phyloP scores from a whole-genome alignment of 2,888 invertebrate species.

The Mactromeris polynyma region DNA sequence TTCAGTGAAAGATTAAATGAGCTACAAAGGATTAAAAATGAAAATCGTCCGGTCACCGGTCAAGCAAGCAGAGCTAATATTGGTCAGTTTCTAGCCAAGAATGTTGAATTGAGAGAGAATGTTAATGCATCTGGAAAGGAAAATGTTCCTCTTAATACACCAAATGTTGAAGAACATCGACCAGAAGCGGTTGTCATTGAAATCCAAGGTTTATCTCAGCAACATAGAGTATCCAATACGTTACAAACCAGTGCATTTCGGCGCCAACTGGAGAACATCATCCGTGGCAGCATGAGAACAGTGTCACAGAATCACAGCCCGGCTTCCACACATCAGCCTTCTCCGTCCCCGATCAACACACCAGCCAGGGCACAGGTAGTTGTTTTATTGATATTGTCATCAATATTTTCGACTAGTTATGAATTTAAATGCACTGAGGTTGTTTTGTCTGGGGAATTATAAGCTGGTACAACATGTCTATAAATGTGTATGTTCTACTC shows the following conservation, averaged over 20 bases:
- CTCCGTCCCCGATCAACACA: conserved; percentile 28
- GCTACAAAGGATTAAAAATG: conserved; percentile 81
- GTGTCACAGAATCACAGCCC: conserved; percentile 63
- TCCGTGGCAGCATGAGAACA: conserved; percentile 79
- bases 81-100: conserved; percentile 81
- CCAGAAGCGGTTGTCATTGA: conserved; percentile 85
- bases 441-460: too few species aligned
- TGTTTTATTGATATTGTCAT: not conserved
- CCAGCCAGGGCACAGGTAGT: conserved; percentile 51
- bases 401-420: too few species aligned
- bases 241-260: conserved; percentile 82
- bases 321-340: conserved; percentile 39
- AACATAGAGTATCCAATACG: conserved; percentile 85
- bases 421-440: too few species aligned
- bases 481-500: too few species aligned
- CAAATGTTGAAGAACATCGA: conserved; percentile 81
- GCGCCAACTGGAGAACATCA: conserved; percentile 83
- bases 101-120: conserved; percentile 67
- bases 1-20: conserved; percentile 85
- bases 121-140: conserved; percentile 70
- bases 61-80: conserved; percentile 79
- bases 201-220: conserved; percentile 84
- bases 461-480: too few species aligned
- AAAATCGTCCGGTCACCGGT: conserved; percentile 85
- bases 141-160: conserved; percentile 80